Conservation (phyloP, 1,140 invertebrate genomes). For the Achatina immaculata region DNA sequence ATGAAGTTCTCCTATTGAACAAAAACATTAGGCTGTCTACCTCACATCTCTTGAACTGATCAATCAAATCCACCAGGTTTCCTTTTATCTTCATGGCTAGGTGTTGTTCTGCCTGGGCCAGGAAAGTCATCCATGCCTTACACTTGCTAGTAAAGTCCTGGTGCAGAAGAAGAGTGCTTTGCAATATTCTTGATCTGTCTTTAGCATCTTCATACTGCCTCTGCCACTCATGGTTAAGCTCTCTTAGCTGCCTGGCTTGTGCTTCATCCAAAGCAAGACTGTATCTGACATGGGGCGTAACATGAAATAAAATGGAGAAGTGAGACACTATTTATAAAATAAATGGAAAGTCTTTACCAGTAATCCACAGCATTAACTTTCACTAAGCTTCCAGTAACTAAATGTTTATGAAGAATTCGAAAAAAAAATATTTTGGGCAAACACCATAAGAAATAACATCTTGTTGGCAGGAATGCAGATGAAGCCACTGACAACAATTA, state of each 20-base stretch:
- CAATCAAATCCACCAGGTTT: constrained; percentile 58
- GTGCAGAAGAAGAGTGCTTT: constrained; percentile 58
- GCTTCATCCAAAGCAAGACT: constrained; percentile 58
- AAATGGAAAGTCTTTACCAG: too few species aligned
- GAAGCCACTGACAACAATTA: too few species aligned
- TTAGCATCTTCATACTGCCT: constrained; percentile 51
- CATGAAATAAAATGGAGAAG: too few species aligned
- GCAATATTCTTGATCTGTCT: constrained; percentile 58
- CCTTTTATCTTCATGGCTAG: constrained; percentile 63
- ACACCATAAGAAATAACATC: too few species aligned
- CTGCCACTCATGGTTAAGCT: constrained; percentile 65
- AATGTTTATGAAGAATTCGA: too few species aligned
- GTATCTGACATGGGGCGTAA: constrained; percentile 63
- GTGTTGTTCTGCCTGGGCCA: constrained; percentile 61
- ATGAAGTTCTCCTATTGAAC: too few species aligned
- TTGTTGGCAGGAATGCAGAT: too few species aligned
- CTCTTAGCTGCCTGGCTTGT: constrained; percentile 51
- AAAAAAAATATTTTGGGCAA: too few species aligned
- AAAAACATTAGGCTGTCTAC: too few species aligned
- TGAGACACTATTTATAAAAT: too few species aligned
- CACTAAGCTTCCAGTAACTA: too few species aligned
- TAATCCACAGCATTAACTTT: too few species aligned
- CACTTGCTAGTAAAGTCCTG: constrained; percentile 67
- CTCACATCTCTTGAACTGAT: constrained; percentile 65
- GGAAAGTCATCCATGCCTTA: constrained; percentile 67